A percentile compares a stretch with the other conserved stretches of the same genome.
phyloP scores from a whole-genome alignment of 2,113 vertebrate species.

The Ophiodon elongatus region DNA sequence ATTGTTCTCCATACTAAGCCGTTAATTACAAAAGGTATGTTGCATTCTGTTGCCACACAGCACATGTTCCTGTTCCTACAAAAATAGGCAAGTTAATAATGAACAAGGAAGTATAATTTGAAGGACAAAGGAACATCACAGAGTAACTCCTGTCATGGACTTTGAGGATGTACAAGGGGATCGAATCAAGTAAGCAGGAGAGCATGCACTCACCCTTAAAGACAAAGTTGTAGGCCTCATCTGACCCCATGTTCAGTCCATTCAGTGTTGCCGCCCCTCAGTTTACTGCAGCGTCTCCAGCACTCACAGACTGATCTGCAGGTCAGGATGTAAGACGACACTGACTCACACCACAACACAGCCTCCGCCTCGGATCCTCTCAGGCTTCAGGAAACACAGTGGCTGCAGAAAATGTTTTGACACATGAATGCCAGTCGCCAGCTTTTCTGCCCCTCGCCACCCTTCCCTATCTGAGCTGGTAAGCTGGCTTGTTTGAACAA shows the following conservation, averaged over 20 bases:
- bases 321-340: constrained; percentile 52
- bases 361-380: constrained; percentile 25
- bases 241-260: constrained; percentile 85
- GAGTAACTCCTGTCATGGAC: not conserved
- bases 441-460: constrained; percentile 44
- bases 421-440: constrained; percentile 31
- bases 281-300: constrained; percentile 29
- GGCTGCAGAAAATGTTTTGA: constrained; percentile 11
- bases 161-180: not conserved
- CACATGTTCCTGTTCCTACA: not conserved
- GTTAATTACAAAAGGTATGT: not conserved
- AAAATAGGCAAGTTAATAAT: constrained; percentile 35
- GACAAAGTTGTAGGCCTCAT: constrained; percentile 95
- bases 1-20: not conserved
- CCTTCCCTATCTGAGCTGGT: constrained; percentile 26
- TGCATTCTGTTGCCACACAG: constrained; percentile 2
- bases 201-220: constrained; percentile 90
- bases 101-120: constrained; percentile 53
- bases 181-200: not conserved
- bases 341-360: constrained; percentile 31
- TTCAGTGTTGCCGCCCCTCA: constrained; percentile 48
- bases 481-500: constrained; percentile 74
- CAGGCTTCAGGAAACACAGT: constrained; percentile 9
- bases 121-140: not conserved
- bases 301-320: constrained; percentile 34